Conservation (phyloP, 2,113 vertebrate genomes). For the Epinephelus moara region DNA sequence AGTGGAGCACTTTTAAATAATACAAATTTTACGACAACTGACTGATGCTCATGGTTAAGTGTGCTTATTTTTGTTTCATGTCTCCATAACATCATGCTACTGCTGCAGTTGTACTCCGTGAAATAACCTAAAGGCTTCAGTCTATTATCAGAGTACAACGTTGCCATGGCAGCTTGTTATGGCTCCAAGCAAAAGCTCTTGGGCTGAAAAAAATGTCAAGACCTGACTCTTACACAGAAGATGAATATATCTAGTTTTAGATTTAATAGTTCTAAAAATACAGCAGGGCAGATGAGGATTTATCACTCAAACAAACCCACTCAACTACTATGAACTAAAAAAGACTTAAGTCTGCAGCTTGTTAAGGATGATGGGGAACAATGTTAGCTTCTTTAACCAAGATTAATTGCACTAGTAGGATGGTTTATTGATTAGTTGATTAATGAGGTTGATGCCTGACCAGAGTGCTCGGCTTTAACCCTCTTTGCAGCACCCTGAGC, state of each 20-base stretch:
- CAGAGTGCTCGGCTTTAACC: background rate
- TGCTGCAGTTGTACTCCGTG: background rate
- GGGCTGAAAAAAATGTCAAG: background rate
- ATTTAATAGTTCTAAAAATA: background rate
- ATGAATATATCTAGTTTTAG: background rate
- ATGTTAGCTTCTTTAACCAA: background rate
- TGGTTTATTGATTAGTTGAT: background rate
- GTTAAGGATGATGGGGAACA: background rate
- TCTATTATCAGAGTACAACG: conserved; percentile 7
- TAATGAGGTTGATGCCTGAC: background rate
- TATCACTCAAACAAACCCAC: background rate
- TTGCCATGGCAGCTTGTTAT: conserved; percentile 34
- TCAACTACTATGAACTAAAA: background rate
- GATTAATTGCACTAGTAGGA: background rate
- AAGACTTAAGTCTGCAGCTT: background rate
- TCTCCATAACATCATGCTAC: background rate
- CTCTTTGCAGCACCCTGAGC: background rate
- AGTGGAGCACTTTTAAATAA: background rate
- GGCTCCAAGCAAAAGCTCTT: conserved; percentile 11
- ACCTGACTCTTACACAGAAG: background rate
- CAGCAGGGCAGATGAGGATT: background rate
- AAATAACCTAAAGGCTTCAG: conserved; percentile 7
- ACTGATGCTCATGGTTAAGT: background rate
- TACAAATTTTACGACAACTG: background rate
- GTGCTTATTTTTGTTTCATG: background rate